These are phyloP conservation scores for Aspiorhynchus laticeps DNA, from an alignment of 2,113 vertebrate genomes.

Conservation along the genomic window DNA sequence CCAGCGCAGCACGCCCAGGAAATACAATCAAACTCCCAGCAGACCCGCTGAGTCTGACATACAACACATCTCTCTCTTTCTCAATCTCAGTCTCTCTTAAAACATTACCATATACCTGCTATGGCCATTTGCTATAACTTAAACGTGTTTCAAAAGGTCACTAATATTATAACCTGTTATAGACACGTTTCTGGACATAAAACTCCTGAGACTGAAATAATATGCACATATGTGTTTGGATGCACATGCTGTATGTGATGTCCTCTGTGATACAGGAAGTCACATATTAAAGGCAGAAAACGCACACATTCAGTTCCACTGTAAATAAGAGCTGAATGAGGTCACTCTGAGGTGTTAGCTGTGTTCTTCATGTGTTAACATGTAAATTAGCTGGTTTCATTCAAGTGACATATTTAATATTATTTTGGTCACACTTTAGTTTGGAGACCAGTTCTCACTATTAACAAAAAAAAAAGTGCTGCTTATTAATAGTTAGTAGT, in stretches of 20 bases:
- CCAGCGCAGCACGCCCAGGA: constrained; percentile 62
- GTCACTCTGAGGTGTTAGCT: too few relatives aligned
- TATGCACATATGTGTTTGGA: not conserved
- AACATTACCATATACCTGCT: constrained; percentile 32
- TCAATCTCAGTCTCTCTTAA: not conserved
- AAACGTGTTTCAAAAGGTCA: not conserved
- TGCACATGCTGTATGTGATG: not conserved
- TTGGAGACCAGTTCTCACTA: too few relatives aligned
- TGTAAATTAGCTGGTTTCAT: not conserved
- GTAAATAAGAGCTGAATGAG: not conserved
- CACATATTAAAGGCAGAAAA: not conserved
- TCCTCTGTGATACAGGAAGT: not conserved
- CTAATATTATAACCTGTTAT: not conserved
- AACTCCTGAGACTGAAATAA: not conserved
- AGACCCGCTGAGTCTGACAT: constrained; percentile 59
- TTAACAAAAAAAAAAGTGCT: too few relatives aligned
- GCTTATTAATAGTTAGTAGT: too few relatives aligned
- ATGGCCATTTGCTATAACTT: constrained; percentile 27
- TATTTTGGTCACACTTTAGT: not conserved
- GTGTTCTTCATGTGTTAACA: not conserved
- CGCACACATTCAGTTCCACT: not conserved
- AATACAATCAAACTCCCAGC: constrained; percentile 68
- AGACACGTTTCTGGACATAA: not conserved
- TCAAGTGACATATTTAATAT: not conserved
- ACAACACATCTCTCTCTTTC: constrained; percentile 29